A percentile compares a stretch with the other conserved stretches of the same genome.
phyloP scores from a whole-genome alignment of 2,113 vertebrate species.

The Tenebrosternarchus preto region DNA sequence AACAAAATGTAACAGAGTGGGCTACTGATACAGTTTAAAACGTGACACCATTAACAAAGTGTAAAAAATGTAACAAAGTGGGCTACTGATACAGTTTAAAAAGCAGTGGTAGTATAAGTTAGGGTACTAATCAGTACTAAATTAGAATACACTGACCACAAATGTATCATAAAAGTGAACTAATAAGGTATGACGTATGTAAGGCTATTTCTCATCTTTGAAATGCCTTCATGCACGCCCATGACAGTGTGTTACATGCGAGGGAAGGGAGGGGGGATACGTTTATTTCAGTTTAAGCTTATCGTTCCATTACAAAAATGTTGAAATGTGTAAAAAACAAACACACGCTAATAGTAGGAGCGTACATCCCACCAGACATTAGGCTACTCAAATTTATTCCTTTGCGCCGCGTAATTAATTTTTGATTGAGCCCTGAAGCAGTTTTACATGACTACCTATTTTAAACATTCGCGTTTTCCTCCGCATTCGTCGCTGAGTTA shows the following conservation, averaged over 20 bases:
- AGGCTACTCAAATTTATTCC: constrained; percentile 32
- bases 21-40: too few relatives aligned
- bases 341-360: constrained; percentile 5
- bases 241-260: neutral
- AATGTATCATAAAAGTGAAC: neutral
- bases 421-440: constrained; percentile 46
- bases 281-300: neutral
- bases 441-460: constrained; percentile 36
- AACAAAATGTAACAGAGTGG: too few relatives aligned
- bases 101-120: too few relatives aligned
- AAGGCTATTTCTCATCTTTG: neutral
- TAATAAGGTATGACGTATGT: neutral
- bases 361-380: constrained; percentile 22
- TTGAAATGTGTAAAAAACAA: constrained; percentile 41
- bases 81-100: too few relatives aligned
- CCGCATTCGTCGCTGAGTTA: constrained; percentile 41
- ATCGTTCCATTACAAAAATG: neutral
- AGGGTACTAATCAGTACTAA: neutral
- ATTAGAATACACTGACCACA: neutral
- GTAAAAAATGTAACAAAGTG: too few relatives aligned
- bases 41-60: too few relatives aligned
- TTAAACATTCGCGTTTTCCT: constrained; percentile 31
- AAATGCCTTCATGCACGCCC: neutral
- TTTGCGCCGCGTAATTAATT: constrained; percentile 47
- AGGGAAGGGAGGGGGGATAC: neutral